Conservation (phyloP, 1,140 invertebrate genomes). For the Thalassaphorura encarpata region DNA sequence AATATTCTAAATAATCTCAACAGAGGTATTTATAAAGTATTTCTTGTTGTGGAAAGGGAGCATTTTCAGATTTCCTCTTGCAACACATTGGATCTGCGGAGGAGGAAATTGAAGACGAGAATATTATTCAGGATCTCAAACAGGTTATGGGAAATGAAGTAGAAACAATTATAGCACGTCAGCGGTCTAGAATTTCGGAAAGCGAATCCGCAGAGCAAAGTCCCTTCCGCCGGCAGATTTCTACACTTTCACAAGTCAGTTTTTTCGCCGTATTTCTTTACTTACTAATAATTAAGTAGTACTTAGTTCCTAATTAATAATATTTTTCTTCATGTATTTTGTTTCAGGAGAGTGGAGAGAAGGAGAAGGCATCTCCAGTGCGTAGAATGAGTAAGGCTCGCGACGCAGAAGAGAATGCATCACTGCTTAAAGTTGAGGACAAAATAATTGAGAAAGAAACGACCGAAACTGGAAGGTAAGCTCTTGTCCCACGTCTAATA, state of each 20-base stretch:
- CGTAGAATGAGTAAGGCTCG: neutral
- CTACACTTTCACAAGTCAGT: conserved; percentile 10
- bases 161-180: conserved; percentile 9
- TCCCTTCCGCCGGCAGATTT: conserved; percentile 10
- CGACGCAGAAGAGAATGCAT: conserved; percentile 19
- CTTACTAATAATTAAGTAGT: neutral
- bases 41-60: conserved; percentile 18
- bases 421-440: conserved; percentile 38
- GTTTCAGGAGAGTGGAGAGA: conserved; percentile 12
- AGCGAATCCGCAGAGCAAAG: conserved; percentile 1
- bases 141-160: conserved; percentile 25
- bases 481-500: too few relatives aligned
- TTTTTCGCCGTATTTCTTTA: neutral
- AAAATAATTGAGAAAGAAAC: conserved; percentile 54
- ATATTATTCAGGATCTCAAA: conserved; percentile 35
- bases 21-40: neutral
- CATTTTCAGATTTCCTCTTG: conserved; percentile 35
- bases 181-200: conserved; percentile 23
- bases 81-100: conserved; percentile 23
- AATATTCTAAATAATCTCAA: conserved; percentile 28
- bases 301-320: conserved; percentile 1
- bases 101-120: conserved; percentile 36
- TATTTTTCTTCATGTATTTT: neutral
- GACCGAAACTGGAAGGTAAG: conserved; percentile 46
- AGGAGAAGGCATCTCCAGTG: neutral